phyloP scores from a whole-genome alignment of 2,113 vertebrate species.

The Vimba vimba region DNA sequence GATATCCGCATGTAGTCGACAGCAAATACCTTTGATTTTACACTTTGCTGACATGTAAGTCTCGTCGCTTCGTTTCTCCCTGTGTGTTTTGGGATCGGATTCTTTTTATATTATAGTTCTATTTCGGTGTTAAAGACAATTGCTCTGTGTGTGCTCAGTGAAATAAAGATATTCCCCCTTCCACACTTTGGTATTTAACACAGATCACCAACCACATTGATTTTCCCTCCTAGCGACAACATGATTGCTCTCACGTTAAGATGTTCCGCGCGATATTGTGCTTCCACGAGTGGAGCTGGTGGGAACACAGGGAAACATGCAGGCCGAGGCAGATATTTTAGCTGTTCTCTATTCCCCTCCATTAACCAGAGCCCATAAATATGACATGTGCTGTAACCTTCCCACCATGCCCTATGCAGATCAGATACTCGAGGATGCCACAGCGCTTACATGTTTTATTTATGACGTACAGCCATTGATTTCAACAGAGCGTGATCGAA shows the following conservation, averaged over 20 bases:
- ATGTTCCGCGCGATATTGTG: not conserved
- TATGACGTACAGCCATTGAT: constrained; percentile 19
- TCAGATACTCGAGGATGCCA: constrained; percentile 18
- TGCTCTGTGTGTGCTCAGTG: constrained; percentile 4
- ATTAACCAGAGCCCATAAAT: constrained; percentile 43
- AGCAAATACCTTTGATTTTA: constrained; percentile 25
- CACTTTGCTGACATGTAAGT: constrained; percentile 19
- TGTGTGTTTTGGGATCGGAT: not conserved
- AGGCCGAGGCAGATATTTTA: constrained; percentile 6
- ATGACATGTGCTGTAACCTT: constrained; percentile 39
- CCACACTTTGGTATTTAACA: constrained; percentile 22
- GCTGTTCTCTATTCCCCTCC: constrained; percentile 24
- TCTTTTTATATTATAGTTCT: not conserved
- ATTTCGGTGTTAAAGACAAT: constrained; percentile 5
- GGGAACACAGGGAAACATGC: not conserved
- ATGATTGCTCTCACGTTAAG: constrained; percentile 19
- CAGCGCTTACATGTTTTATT: constrained; percentile 30
- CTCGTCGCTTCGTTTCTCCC: not conserved
- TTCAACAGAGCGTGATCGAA: not conserved
- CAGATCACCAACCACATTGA: constrained; percentile 29
- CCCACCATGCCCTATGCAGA: constrained; percentile 37
- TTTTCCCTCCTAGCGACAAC: constrained; percentile 19
- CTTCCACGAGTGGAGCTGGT: not conserved
- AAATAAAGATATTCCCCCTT: constrained; percentile 6
- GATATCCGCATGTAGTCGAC: not conserved